These are phyloP conservation scores for Porites cylindrica DNA, from an alignment of 92 coral and sea anemone genomes.

Conservation along the genomic window DNA sequence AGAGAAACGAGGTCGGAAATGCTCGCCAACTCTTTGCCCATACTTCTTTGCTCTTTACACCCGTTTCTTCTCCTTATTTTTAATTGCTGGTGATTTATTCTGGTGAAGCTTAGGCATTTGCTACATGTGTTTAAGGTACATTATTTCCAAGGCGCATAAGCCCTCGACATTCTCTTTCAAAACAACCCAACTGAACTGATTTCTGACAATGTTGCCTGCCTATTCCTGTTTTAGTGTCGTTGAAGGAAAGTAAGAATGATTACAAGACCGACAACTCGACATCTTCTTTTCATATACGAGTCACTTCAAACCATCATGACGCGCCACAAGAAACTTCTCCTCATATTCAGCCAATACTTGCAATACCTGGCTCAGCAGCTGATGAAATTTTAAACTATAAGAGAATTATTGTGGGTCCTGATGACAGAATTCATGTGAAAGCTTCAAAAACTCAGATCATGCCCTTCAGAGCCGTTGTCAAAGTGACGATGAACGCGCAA, in stretches of 20 bases:
- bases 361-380: not conserved
- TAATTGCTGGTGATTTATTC: too few relatives aligned
- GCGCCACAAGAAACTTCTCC: not conserved
- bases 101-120: too few relatives aligned
- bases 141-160: too few relatives aligned
- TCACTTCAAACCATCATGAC: not conserved
- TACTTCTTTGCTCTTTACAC: too few relatives aligned
- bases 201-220: too few relatives aligned
- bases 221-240: not conserved
- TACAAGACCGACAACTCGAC: not conserved
- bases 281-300: not conserved
- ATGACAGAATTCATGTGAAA: conserved; percentile 24
- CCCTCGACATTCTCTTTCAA: too few relatives aligned
- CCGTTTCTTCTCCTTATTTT: too few relatives aligned
- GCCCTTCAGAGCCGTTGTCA: conserved; percentile 50
- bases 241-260: not conserved
- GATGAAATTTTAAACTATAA: conserved; percentile 1
- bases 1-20: too few relatives aligned
- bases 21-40: too few relatives aligned
- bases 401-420: conserved; percentile 36
- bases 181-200: too few relatives aligned
- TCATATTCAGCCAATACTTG: not conserved
- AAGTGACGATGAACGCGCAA: conserved; percentile 11
- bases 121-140: too few relatives aligned
- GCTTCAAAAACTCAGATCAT: not conserved